Conservation (phyloP, 1,140 invertebrate genomes). For the Berghia stephanieae region DNA sequence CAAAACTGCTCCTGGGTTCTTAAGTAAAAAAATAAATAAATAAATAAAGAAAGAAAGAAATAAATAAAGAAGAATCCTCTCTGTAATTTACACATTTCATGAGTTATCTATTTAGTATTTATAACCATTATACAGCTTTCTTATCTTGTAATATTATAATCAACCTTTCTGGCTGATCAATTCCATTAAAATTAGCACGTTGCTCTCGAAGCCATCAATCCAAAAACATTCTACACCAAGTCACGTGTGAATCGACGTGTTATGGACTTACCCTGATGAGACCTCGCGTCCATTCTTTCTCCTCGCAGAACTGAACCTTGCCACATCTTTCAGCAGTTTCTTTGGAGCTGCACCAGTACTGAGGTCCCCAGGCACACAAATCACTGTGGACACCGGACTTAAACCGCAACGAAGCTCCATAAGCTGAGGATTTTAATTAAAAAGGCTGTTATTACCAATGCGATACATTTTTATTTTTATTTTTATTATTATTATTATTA, state of each 20-base stretch:
- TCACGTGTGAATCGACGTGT: background rate
- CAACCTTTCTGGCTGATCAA: no score
- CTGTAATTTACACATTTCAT: no score
- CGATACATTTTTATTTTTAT: background rate
- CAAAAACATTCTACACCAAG: background rate
- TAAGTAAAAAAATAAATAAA: no score
- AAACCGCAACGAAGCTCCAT: background rate
- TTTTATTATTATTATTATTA: background rate
- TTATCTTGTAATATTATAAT: no score
- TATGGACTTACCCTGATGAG: background rate
- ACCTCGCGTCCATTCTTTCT: constrained; percentile 10
- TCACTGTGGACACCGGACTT: constrained; percentile 6
- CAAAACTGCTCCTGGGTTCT: no score
- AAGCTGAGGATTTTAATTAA: background rate
- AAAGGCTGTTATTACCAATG: background rate
- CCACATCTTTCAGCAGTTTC: constrained; percentile 14
- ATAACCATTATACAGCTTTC: no score
- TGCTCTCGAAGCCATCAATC: background rate
- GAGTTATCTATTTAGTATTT: no score
- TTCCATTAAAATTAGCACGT: no score
- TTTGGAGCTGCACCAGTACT: constrained; percentile 27
- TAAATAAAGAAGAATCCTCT: no score
- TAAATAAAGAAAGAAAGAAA: no score
- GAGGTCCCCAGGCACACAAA: constrained; percentile 16
- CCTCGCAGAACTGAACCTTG: background rate